A percentile compares a stretch with the other conserved stretches of the same genome.
Evolutionary conservation across 2,797 vertebrate genomes (phyloP).

Genomic region (Apogon talboti): DNA sequence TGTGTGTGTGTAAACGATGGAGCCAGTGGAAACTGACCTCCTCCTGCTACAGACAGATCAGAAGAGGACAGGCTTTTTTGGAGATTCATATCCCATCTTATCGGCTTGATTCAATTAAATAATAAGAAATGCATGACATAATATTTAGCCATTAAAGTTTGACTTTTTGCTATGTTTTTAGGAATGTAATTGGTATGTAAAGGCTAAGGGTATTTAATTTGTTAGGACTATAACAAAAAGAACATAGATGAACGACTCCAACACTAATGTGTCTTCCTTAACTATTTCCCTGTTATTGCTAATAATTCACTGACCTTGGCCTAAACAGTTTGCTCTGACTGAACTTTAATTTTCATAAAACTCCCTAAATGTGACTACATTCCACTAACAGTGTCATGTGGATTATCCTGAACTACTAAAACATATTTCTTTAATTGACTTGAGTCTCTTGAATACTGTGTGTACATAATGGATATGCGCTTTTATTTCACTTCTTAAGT

Average conservation of each 20-base stretch:
- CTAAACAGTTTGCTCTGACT: neutral
- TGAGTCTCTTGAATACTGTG: slow-evolving; percentile 1
- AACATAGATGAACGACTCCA: neutral
- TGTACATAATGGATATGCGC: slow-evolving; percentile 1
- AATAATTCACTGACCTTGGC: neutral
- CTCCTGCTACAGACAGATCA: slow-evolving; percentile 38
- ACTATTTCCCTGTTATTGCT: neutral
- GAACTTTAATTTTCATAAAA: neutral
- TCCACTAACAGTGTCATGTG: neutral
- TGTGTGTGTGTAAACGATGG: slow-evolving; percentile 28
- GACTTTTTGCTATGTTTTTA: too few relatives aligned
- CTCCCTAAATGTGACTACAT: neutral
- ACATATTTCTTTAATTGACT: neutral
- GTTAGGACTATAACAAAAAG: too few relatives aligned
- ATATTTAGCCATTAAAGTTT: too few relatives aligned
- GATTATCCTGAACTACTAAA: neutral
- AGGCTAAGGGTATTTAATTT: too few relatives aligned
- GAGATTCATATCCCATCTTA: slow-evolving; percentile 16
- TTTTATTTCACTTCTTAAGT: neutral
- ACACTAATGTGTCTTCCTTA: neutral
- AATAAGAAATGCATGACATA: neutral
- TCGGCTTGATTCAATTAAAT: slow-evolving; percentile 22
- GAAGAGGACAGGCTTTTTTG: slow-evolving; percentile 29
- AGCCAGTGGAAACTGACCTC: slow-evolving; percentile 55
- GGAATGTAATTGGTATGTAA: too few relatives aligned